These are phyloP conservation scores for Dione juno DNA, from an alignment of 2,888 invertebrate genomes.

Conservation along the genomic window DNA sequence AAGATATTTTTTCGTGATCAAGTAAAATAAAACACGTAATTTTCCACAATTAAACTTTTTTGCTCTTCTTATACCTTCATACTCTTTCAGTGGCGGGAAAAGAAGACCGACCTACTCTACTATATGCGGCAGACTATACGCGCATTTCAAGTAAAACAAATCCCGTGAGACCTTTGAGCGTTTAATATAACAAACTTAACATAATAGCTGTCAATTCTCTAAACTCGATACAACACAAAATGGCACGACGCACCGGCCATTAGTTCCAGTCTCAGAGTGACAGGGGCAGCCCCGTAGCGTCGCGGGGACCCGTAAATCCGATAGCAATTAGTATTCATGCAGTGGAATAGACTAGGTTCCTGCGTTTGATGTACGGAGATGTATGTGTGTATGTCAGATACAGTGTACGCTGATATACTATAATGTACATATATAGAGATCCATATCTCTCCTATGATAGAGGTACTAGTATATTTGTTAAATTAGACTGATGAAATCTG, in stretches of 20 bases:
- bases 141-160: background rate
- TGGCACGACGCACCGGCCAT: conserved; percentile 29
- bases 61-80: too few species aligned
- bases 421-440: too few species aligned
- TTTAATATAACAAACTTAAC: background rate
- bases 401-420: background rate
- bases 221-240: conserved; percentile 19
- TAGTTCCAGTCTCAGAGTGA: conserved; percentile 33
- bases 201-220: background rate
- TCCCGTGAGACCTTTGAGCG: background rate
- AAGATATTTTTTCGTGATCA: too few species aligned
- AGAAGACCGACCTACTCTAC: background rate
- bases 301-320: conserved; percentile 38
- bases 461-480: too few species aligned
- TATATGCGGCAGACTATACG: background rate
- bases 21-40: too few species aligned
- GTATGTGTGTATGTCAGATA: background rate
- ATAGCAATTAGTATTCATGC: conserved; percentile 44
- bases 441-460: too few species aligned
- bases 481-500: too few species aligned
- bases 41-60: too few species aligned
- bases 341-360: conserved; percentile 26
- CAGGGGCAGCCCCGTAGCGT: conserved; percentile 32
- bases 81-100: too few species aligned
- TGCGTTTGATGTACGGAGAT: conserved; percentile 24